phyloP scores from a whole-genome alignment of 2,888 invertebrate genomes.

The Drosophila siamana region DNA sequence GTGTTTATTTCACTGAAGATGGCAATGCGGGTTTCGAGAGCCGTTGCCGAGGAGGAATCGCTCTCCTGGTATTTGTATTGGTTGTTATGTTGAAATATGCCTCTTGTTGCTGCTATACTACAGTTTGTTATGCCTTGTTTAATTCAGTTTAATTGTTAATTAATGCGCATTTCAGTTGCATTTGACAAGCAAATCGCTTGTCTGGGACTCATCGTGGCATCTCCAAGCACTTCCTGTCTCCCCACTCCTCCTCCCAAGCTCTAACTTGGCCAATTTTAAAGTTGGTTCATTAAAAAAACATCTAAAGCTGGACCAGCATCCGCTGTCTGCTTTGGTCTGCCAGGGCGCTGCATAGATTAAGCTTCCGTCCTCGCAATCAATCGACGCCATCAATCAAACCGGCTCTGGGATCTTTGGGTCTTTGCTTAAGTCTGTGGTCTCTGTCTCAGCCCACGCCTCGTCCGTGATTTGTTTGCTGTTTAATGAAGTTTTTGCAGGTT shows the following conservation, averaged over 20 bases:
- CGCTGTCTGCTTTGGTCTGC: slow-evolving; percentile 11
- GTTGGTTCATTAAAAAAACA: slow-evolving; percentile 50
- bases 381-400: slow-evolving; percentile 53
- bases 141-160: no score
- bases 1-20: slow-evolving; percentile 65
- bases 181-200: slow-evolving; percentile 27
- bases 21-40: slow-evolving; percentile 33
- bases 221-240: slow-evolving; percentile 36
- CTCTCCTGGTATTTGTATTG: slow-evolving; percentile 3
- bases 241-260: neutral
- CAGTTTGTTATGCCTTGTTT: slow-evolving; percentile 22
- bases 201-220: neutral
- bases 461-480: slow-evolving; percentile 46
- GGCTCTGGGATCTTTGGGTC: slow-evolving; percentile 19
- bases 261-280: neutral
- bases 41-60: neutral
- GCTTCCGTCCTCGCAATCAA: slow-evolving; percentile 40
- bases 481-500: slow-evolving; percentile 40
- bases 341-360: slow-evolving; percentile 32
- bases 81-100: slow-evolving; percentile 1
- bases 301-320: slow-evolving; percentile 35
- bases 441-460: slow-evolving; percentile 45
- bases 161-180: slow-evolving; percentile 16
- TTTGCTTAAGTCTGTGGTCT: slow-evolving; percentile 8
- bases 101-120: neutral